Evolutionary conservation across 2,113 vertebrate species (phyloP).

Genomic region (Climacteris rufus): DNA sequence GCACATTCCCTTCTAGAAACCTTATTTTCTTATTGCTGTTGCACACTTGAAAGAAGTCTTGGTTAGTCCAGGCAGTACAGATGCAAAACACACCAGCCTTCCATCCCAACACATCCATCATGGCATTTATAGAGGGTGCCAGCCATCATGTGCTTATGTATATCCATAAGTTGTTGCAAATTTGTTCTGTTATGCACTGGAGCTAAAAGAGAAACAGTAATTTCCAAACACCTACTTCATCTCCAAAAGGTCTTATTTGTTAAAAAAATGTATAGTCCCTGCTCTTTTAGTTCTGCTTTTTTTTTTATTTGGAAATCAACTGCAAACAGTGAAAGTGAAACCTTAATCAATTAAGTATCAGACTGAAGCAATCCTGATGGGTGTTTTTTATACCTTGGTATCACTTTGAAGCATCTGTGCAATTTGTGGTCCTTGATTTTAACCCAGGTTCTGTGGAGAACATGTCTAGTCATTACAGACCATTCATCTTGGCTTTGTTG

Average conservation of each 20-base stretch:
- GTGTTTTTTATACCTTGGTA: background rate
- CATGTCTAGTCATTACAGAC: background rate
- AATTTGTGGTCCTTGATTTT: background rate
- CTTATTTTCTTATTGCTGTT: background rate
- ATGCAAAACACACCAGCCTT: background rate
- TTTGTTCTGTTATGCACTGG: background rate
- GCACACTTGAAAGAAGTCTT: background rate
- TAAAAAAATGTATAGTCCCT: background rate
- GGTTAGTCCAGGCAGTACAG: background rate
- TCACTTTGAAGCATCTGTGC: background rate
- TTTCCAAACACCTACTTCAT: background rate
- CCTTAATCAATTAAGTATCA: background rate
- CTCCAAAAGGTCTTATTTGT: background rate
- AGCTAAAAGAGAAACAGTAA: background rate
- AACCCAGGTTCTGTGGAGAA: background rate
- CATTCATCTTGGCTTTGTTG: background rate
- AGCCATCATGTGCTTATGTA: background rate
- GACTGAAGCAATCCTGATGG: background rate
- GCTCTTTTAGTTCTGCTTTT: background rate
- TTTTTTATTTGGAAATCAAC: background rate
- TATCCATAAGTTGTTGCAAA: background rate
- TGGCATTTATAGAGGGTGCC: background rate
- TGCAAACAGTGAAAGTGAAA: background rate
- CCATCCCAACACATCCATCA: background rate
- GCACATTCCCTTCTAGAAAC: no score